Conservation (phyloP, 2,113 vertebrate genomes). For the Crotalus helleri region DNA sequence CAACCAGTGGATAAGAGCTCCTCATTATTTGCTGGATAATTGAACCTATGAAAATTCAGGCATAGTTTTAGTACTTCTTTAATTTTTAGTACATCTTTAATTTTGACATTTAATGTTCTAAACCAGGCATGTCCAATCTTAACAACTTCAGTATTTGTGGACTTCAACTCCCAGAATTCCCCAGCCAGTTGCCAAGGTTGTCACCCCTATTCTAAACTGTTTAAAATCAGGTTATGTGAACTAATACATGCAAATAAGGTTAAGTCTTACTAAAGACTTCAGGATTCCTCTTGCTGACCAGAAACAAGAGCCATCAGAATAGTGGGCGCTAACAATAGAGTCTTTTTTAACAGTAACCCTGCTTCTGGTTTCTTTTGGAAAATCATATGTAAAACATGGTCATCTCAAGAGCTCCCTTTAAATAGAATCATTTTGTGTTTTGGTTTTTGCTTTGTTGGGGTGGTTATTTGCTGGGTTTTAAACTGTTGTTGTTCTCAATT, state of each 20-base stretch:
- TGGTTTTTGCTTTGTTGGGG: not conserved
- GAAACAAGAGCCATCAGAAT: not conserved
- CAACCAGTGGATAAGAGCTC: not conserved
- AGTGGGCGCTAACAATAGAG: not conserved
- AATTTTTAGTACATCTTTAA: not conserved
- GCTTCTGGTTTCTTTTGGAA: not conserved
- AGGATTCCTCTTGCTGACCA: not conserved
- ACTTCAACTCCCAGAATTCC: not conserved
- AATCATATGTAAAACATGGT: not conserved
- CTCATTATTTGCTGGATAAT: not conserved
- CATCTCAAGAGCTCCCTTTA: no score
- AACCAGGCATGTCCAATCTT: not conserved
- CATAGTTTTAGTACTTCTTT: not conserved
- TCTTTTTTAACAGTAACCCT: not conserved
- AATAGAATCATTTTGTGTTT: not conserved
- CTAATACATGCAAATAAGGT: not conserved
- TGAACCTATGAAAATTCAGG: not conserved
- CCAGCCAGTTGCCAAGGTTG: not conserved
- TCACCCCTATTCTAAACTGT: not conserved
- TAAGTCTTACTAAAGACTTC: not conserved
- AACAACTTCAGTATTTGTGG: not conserved
- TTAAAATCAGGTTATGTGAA: not conserved
- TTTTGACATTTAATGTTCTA: not conserved
- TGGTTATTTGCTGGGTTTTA: not conserved
- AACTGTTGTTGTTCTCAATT: not conserved